Evolutionary conservation across 1,140 invertebrate genomes (phyloP), one percentile per base, ranked within the genome.

Genomic region (Drosophila kanapiae): DNA sequence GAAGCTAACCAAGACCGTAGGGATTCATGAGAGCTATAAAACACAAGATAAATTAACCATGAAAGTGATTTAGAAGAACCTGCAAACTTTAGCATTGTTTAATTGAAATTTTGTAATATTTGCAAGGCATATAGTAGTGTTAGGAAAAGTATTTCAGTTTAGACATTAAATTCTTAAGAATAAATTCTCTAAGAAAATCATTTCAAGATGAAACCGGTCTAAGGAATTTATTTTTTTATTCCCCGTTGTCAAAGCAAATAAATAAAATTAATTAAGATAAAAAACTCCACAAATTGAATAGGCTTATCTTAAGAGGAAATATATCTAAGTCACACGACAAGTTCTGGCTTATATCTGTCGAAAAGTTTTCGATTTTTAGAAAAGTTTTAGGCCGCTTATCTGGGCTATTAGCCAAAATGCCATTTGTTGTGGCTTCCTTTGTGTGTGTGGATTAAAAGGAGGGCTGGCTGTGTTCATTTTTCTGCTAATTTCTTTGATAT

Each of bases 351-450:
- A 23, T 51, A 38, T 27, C 4, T 38, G 33, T 31, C 14, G 0
- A 54, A 49, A 68, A 68, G 62, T 68, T 68, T 43, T 6, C 4
- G 18, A n/a, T 47, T 16, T 33, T 54, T 48, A 57, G 10, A 38
- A 45, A 71, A 47, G 33, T 70, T 71, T 71, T 47, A 10, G 6
- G 2, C 18, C 14, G 42, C 65, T 71, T 71, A 71, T 71, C 69
- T 18, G 18, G 35, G 27, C 67, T 38, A 69, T 69, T 69, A 69
- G 31, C 40, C n/a, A 27, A 33, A 69, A 71, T 54, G 18, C 48
- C 48, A 70, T 71, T 57, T 57, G 42, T 57, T 71, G 38, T 40
- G 68, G 51, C 33, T 40, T 35, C 13, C 37, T 49, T 71, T 71
- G 23, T 23, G 23, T 51, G 51, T 58, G 33, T 18, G 51, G 14